Evolutionary conservation across 2,113 vertebrate genomes (phyloP), one percentile per base, ranked within the genome.

Genomic region (Dasyprocta punctata): DNA sequence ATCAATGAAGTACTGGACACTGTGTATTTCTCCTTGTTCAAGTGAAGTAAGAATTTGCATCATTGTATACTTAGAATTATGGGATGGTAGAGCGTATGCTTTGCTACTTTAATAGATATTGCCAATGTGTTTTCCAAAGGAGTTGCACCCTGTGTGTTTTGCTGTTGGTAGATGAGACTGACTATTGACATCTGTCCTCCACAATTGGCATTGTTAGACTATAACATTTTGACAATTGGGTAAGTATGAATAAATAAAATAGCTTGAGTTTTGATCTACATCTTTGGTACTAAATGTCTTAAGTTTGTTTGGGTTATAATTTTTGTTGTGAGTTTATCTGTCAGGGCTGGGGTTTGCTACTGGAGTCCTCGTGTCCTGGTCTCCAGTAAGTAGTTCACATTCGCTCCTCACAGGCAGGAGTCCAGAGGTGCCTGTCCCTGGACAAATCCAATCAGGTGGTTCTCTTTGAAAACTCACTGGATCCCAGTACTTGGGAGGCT

Each of bases 381-480:
- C 47, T 97, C 52, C 41, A 36, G 84, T 75, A 83, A 56, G 14
- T 38, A 54, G 16, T 49, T 80, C 73, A n/a, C 69, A 9, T 58
- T 88, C 65, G 54, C 20, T 87, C 11, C 20, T 52, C 1, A 33
- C 24, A 73, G 30, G 11, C 75, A 44, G 56, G 61, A 67, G 49
- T 54, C 38, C 30, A 30, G 33, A 13, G 26, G 1, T 85, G 36
- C 63, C 0, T 38, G 69, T 19, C 58, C 17, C 17, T 60, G 11
- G 26, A 2, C 36, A 78, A 86, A 84, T 86, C 38, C 82, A 89
- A 89, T 60, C 69, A 49, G 33, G 38, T 9, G 30, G n/a, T 84
- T 65, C 44, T 94, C 81, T 94, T 90, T 90, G 82, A 77, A 81
- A 89, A 63, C 36, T 73, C n/a, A 89, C 17, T 56, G 54, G 54